Conservation (phyloP, 2,113 vertebrate species). For the Calyptomena viridis region DNA sequence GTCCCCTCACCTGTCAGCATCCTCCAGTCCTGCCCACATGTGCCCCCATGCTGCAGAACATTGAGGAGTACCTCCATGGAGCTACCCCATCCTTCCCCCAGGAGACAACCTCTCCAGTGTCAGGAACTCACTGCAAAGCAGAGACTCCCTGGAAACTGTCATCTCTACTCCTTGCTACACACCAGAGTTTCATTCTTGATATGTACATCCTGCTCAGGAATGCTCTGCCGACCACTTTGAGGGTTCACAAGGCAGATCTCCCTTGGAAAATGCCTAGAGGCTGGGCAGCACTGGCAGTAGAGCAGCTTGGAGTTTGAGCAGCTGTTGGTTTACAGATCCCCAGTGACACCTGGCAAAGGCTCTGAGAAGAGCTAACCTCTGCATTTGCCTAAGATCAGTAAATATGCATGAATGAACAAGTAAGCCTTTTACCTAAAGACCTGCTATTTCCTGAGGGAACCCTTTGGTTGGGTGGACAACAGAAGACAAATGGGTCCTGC, state of each 20-base stretch:
- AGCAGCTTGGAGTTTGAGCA: background rate
- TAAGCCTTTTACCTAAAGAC: background rate
- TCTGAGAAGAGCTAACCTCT: background rate
- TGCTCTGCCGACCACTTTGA: background rate
- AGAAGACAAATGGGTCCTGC: background rate
- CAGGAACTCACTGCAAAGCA: background rate
- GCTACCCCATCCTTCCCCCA: background rate
- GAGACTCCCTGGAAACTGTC: background rate
- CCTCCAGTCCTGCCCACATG: background rate
- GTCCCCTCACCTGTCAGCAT: accelerated
- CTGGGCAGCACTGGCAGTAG: background rate
- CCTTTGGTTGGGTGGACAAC: background rate
- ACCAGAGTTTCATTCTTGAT: background rate
- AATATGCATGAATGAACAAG: background rate
- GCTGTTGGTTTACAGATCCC: background rate
- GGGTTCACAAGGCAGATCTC: background rate
- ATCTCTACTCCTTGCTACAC: background rate
- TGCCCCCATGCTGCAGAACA: background rate
- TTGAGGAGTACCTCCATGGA: background rate
- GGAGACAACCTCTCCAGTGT: background rate
- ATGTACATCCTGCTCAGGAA: background rate
- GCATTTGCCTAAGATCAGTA: background rate
- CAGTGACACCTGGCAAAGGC: background rate
- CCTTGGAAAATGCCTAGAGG: background rate
- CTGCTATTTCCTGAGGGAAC: background rate